phyloP scores from a whole-genome alignment of 2,797 vertebrate species.

The Prionace glauca region DNA sequence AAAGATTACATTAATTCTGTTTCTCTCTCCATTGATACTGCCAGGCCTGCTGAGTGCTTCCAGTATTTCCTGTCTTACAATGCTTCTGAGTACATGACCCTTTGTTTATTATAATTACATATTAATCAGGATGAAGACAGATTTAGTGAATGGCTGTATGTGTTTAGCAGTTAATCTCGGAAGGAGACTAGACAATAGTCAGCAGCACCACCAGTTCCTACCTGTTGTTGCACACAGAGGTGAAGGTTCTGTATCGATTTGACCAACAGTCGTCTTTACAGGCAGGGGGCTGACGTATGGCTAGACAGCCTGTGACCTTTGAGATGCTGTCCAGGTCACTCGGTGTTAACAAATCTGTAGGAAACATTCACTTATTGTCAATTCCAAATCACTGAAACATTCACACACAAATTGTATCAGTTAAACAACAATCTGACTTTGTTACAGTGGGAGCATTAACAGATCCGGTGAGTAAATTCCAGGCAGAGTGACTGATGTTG shows the following conservation, averaged over 20 bases:
- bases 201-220: conserved; percentile 45
- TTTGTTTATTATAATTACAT: neutral
- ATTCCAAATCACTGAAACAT: neutral
- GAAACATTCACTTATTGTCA: neutral
- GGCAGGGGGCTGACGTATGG: conserved; percentile 46
- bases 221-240: conserved; percentile 80
- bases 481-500: neutral
- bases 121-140: neutral
- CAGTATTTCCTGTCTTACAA: neutral
- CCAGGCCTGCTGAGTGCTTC: neutral
- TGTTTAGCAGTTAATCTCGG: neutral
- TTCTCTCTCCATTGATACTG: neutral
- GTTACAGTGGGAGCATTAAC: neutral
- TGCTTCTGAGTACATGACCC: neutral
- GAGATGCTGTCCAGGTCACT: conserved; percentile 59
- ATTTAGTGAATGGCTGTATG: neutral
- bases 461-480: neutral
- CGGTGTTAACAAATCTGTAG: conserved; percentile 63
- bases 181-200: neutral
- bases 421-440: neutral
- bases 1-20: neutral
- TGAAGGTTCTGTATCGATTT: conserved; percentile 63
- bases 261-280: conserved; percentile 42
- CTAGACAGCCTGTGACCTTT: conserved; percentile 64
- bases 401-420: neutral